Evolutionary conservation across 1,140 invertebrate genomes (phyloP), one percentile per base, ranked within the genome.

Genomic region (Drosophila micromelanica): DNA sequence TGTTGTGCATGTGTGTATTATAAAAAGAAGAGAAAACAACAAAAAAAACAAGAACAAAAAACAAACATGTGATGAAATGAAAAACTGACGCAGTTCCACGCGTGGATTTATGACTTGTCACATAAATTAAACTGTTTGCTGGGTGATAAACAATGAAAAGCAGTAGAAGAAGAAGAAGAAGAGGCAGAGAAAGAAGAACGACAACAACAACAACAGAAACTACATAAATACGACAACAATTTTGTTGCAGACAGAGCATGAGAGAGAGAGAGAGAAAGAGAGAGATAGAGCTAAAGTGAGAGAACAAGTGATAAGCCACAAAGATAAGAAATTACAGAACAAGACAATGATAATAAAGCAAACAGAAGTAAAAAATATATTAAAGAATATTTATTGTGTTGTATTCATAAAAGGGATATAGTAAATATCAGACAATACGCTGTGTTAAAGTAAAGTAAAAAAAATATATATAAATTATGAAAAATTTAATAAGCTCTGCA

Each of bases 81-180:
- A 68, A 61, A 46, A 51, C n/a, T 40, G 32, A 67, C n/a, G 68
- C 60, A 23, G 35, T 64, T 57, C 54, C 49, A 43, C 32, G 73
- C 68, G 69, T 73, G 64, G 59, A 85, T 86, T 85, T 85, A 77
- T 86, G 32, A 70, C 78, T 86, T 80, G 77, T 86, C 80, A 86
- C 74, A 86, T 86, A 86, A 86, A 86, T 86, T 80, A 85, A 73
- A 76, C 64, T 73, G 55, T 79, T 69, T 76, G 73, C 63, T 59
- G 68, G 55, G 59, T 42, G 77, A 85, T 85, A 84, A 85, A 73
- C 73, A 84, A 70, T 63, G 73, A 70, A 52, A 73, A 56, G 9
- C 51, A 32, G 5, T 42, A 54, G 42, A 57, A 62, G 51, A 62
- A 69, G 23, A 42, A 35, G 13, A 32, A 30, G n/a, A n/a, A n/a